phyloP scores from a whole-genome alignment of 2,888 invertebrate genomes.

The Dione vanillae region DNA sequence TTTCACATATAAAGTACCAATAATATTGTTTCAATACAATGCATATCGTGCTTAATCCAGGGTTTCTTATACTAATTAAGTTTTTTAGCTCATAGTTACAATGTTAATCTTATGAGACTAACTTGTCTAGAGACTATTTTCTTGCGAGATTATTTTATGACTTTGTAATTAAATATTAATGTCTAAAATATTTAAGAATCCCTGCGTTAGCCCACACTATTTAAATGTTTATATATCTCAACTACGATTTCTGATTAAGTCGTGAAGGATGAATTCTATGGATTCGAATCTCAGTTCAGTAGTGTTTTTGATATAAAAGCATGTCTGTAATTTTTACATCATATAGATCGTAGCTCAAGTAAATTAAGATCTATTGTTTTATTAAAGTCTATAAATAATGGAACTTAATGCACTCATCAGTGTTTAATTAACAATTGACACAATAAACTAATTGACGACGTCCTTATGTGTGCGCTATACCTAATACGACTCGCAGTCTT shows the following conservation, averaged over 20 bases:
- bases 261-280: neutral
- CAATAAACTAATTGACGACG: constrained; percentile 53
- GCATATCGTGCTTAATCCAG: neutral
- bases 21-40: neutral
- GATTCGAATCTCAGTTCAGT: constrained; percentile 7
- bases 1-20: neutral
- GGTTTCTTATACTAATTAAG: neutral
- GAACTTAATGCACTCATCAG: constrained; percentile 19
- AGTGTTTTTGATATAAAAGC: neutral
- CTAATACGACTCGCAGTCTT: constrained; percentile 29
- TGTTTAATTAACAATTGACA: constrained; percentile 39
- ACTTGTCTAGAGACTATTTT: too few species aligned
- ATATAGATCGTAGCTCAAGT: neutral
- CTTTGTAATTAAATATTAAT: neutral
- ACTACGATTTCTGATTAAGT: too few species aligned
- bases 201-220: neutral
- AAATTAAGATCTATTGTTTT: neutral
- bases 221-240: neutral
- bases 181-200: neutral
- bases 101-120: neutral
- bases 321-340: constrained; percentile 7
- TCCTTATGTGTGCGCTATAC: constrained; percentile 72
- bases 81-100: neutral
- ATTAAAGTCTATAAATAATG: neutral
- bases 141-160: too few species aligned